Evolutionary conservation across 2,797 vertebrate genomes (phyloP).

Genomic region (Sitta carolinensis): DNA sequence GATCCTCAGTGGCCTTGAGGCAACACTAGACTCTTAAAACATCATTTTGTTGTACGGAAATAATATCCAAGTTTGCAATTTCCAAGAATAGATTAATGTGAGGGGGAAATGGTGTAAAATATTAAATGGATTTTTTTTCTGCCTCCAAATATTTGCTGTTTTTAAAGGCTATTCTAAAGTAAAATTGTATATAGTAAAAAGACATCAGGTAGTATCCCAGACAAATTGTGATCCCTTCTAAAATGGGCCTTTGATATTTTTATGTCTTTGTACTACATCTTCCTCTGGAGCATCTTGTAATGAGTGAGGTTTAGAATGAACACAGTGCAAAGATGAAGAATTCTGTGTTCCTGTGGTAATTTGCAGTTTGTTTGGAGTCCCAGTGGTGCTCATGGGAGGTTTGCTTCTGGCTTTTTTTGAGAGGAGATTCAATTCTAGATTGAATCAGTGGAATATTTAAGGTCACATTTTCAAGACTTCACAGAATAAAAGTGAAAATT

Average conservation of each 20-base stretch:
- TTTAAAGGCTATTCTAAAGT: not conserved
- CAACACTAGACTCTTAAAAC: not conserved
- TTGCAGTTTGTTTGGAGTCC: not conserved
- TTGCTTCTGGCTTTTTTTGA: not conserved
- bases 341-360: not conserved
- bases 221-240: not conserved
- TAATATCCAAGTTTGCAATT: not conserved
- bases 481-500: not conserved
- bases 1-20: not conserved
- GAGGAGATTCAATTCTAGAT: not conserved
- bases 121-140: not conserved
- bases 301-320: not conserved
- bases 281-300: not conserved
- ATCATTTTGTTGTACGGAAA: not conserved
- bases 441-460: not conserved
- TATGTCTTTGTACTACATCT: not conserved
- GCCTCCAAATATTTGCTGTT: not conserved
- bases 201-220: not conserved
- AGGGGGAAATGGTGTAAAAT: rapidly evolving
- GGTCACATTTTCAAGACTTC: not conserved
- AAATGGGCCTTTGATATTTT: not conserved
- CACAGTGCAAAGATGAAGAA: not conserved
- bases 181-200: not conserved
- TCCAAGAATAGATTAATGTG: not conserved
- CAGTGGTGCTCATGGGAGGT: not conserved